Evolutionary conservation across 1,140 invertebrate species (phyloP).

Genomic region (Mizuhopecten yessoensis): DNA sequence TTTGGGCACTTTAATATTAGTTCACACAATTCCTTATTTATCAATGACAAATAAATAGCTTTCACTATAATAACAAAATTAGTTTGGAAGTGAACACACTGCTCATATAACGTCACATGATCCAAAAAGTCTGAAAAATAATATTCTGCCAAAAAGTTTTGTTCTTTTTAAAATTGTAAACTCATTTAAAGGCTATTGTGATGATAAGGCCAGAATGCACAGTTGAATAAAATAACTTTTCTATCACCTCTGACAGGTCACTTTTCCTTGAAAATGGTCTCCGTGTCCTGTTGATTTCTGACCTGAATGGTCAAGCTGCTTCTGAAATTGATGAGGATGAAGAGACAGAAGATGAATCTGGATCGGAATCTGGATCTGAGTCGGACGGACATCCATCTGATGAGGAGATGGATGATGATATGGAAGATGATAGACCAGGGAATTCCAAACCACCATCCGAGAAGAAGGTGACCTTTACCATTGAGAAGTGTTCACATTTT

Average conservation of each 20-base stretch:
- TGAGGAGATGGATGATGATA: slow-evolving; percentile 54
- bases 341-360: slow-evolving; percentile 44
- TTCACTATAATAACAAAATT: no score
- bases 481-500: no score
- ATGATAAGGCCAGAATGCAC: no score
- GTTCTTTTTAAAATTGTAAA: no score
- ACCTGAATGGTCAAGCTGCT: slow-evolving; percentile 61
- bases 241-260: slow-evolving; percentile 65
- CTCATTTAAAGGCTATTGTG: no score
- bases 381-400: not conserved
- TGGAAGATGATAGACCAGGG: slow-evolving; percentile 45
- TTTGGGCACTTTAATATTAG: no score
- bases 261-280: slow-evolving; percentile 73
- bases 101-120: no score
- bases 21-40: no score
- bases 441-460: not conserved
- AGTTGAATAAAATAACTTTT: not conserved
- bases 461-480: not conserved
- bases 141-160: no score
- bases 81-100: no score
- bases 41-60: no score
- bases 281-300: slow-evolving; percentile 74
- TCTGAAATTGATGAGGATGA: slow-evolving; percentile 45
- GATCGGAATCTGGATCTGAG: slow-evolving; percentile 31
- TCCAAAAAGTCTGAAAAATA: no score